A percentile compares a stretch with the other conserved stretches of the same genome.
These are phyloP conservation scores for Cetonia aurata DNA, from an alignment of 2,888 invertebrate species.

Conservation along the genomic window DNA sequence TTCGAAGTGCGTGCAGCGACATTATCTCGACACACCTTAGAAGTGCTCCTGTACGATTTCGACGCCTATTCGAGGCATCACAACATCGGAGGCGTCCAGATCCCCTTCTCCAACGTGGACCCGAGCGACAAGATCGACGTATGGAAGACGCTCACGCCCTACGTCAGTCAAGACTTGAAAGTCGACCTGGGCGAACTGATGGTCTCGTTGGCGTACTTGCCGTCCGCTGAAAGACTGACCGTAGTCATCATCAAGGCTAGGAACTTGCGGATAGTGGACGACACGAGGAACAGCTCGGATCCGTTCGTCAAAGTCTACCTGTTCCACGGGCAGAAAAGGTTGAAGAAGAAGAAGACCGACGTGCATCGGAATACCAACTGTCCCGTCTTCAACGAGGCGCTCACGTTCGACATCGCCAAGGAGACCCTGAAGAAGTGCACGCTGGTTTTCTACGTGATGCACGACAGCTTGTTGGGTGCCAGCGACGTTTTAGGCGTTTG, in stretches of 20 bases:
- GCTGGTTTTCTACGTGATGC: constrained; percentile 73
- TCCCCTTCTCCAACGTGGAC: constrained; percentile 71
- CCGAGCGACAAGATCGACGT: constrained; percentile 70
- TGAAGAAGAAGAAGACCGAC: constrained; percentile 69
- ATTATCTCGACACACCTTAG: constrained; percentile 70
- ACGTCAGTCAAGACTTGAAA: constrained; percentile 67
- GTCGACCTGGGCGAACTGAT: constrained; percentile 71
- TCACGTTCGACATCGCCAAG: constrained; percentile 68
- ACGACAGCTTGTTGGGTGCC: constrained; percentile 73
- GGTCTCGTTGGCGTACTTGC: constrained; percentile 70
- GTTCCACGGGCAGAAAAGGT: constrained; percentile 64
- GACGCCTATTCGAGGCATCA: constrained; percentile 76
- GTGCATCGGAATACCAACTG: constrained; percentile 67
- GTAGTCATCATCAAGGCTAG: constrained; percentile 72
- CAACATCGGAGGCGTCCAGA: constrained; percentile 73
- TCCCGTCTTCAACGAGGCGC: constrained; percentile 70
- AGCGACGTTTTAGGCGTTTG: constrained; percentile 71
- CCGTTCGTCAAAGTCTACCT: constrained; percentile 69
- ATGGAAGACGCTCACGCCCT: constrained; percentile 71
- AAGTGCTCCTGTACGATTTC: constrained; percentile 75
- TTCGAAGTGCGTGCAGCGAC: constrained; percentile 73
- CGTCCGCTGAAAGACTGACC: constrained; percentile 71
- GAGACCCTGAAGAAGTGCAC: constrained; percentile 70
- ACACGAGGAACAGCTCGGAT: constrained; percentile 66
- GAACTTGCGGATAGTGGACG: constrained; percentile 67